Percentiles rank a stretch among this genome's conserved stretches.
phyloP scores from a whole-genome alignment of 2,797 vertebrate species.

The Anniella stebbinsi region DNA sequence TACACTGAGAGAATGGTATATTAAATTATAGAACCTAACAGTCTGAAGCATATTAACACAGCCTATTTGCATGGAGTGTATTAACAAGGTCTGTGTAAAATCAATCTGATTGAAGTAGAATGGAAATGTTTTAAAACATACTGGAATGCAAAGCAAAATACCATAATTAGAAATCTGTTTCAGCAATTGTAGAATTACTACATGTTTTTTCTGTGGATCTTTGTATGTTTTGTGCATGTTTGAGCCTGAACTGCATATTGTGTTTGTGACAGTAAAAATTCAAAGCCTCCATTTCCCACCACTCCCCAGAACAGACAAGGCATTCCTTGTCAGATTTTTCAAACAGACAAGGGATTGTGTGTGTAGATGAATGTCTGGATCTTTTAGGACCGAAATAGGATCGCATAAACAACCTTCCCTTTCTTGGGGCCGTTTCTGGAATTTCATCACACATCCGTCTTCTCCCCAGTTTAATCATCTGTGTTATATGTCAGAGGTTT shows the following conservation, averaged over 20 bases:
- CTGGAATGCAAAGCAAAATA: neutral
- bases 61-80: neutral
- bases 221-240: neutral
- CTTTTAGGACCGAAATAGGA: conserved; percentile 6
- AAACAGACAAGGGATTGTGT: conserved; percentile 19
- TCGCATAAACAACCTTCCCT: neutral
- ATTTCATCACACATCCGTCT: neutral
- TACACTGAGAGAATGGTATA: neutral
- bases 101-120: neutral
- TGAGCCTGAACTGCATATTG: neutral
- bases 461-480: neutral
- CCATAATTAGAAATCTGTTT: neutral
- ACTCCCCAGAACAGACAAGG: conserved; percentile 7
- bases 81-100: neutral
- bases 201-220: neutral
- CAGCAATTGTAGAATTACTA: neutral
- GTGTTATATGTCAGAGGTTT: neutral
- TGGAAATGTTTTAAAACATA: neutral
- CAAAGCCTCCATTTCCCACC: neutral
- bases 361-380: neutral
- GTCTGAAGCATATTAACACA: too few relatives aligned
- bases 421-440: neutral
- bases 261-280: neutral
- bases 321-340: conserved; percentile 6
- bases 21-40: neutral